These are phyloP conservation scores for Drosophila simulans DNA, from an alignment of 1,140 invertebrate genomes.

Conservation along the genomic window DNA sequence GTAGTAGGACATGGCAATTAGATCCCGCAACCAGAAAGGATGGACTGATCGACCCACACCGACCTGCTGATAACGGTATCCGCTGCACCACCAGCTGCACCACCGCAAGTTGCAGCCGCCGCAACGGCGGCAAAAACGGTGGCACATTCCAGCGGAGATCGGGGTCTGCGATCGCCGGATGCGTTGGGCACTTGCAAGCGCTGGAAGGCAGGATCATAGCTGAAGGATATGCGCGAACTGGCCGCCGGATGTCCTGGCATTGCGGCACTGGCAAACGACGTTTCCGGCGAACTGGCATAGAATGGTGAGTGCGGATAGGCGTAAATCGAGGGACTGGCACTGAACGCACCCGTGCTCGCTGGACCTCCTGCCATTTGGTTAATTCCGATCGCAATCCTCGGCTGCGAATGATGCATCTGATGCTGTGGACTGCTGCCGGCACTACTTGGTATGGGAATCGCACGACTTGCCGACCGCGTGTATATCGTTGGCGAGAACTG, in stretches of 20 bases:
- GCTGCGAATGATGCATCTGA: conserved; percentile 19
- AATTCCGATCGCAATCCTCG: conserved; percentile 10
- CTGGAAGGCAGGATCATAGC: conserved; percentile 75
- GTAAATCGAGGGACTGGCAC: conserved; percentile 71
- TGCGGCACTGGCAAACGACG: conserved; percentile 12
- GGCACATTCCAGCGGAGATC: conserved; percentile 65
- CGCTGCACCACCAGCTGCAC: conserved; percentile 1
- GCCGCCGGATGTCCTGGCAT: not conserved
- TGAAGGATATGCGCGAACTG: conserved; percentile 43
- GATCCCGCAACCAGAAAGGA: conserved; percentile 26
- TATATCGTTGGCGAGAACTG: conserved; percentile 79
- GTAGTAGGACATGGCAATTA: conserved; percentile 12
- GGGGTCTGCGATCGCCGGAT: conserved; percentile 7
- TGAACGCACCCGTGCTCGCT: conserved; percentile 50
- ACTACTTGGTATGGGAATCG: conserved; percentile 75
- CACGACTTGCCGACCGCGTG: conserved; percentile 33
- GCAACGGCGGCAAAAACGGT: conserved; percentile 58
- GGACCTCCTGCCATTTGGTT: not conserved
- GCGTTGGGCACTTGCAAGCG: conserved; percentile 54
- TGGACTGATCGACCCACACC: conserved; percentile 37
- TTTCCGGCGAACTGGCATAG: conserved; percentile 75
- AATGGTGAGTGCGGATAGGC: conserved; percentile 70
- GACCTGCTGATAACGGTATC: conserved; percentile 58
- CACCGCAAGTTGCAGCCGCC: conserved; percentile 38
- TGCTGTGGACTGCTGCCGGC: conserved; percentile 77